These are phyloP conservation scores for Strigamia maritima DNA, from an alignment of 2,888 invertebrate genomes.

Conservation along the genomic window DNA sequence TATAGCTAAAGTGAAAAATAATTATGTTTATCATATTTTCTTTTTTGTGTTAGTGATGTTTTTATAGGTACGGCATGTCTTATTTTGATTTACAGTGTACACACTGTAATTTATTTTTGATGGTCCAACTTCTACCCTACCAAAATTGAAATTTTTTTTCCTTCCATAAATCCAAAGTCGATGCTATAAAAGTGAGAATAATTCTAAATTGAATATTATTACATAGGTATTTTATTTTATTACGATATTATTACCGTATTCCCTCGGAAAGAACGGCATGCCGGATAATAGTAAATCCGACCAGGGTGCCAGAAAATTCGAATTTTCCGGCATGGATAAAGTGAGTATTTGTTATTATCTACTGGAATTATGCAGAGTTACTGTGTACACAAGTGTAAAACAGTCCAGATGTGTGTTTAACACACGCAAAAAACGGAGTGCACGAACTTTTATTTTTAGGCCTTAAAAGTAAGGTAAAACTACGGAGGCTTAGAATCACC, in stretches of 20 bases:
- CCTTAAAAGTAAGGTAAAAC: too few relatives aligned
- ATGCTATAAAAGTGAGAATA: background rate
- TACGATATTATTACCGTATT: background rate
- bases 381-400: too few relatives aligned
- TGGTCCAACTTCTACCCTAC: background rate
- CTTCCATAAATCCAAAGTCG: background rate
- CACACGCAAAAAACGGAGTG: too few relatives aligned
- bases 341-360: too few relatives aligned
- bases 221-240: too few relatives aligned
- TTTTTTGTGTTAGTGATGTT: background rate
- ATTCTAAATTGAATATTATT: background rate
- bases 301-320: too few relatives aligned
- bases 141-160: background rate
- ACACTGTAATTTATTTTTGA: background rate
- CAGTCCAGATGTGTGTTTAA: too few relatives aligned
- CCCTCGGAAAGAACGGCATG: constrained; percentile 77
- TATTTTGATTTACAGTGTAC: background rate
- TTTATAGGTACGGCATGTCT: background rate
- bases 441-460: too few relatives aligned
- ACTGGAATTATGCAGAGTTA: too few relatives aligned
- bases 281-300: too few relatives aligned
- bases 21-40: background rate
- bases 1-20: background rate
- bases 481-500: too few relatives aligned
- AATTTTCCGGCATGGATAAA: too few relatives aligned